A percentile compares a stretch with the other conserved stretches of the same genome.
phyloP scores from a whole-genome alignment of 2,113 vertebrate genomes.

The Archilochus colubris region DNA sequence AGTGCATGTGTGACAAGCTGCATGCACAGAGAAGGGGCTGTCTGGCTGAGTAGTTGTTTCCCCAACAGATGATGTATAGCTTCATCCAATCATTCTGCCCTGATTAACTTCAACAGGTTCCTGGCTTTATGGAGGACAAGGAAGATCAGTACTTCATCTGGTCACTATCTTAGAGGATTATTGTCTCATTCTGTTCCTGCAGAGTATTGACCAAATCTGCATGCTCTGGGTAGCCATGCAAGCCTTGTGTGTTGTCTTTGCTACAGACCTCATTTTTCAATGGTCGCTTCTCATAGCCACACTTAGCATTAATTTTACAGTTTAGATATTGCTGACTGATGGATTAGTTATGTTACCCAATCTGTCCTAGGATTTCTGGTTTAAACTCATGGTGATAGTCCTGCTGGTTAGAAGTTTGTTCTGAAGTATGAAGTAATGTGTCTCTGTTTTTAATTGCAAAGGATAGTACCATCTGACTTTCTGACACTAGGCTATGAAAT shows the following conservation, averaged over 20 bases:
- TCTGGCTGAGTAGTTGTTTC: neutral
- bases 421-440: neutral
- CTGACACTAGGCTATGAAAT: neutral
- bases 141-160: neutral
- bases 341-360: neutral
- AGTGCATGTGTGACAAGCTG: rapidly evolving
- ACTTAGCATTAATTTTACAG: neutral
- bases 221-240: rapidly evolving
- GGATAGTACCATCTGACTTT: neutral
- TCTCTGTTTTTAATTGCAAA: neutral
- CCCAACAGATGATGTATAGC: neutral
- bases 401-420: neutral
- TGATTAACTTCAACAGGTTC: constrained; percentile 21
- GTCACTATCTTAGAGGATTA: neutral
- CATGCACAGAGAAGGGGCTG: neutral
- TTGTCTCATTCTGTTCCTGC: neutral
- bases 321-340: neutral
- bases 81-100: constrained; percentile 34
- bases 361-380: neutral
- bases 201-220: neutral
- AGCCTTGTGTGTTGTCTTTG: neutral
- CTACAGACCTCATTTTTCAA: neutral
- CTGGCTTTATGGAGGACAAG: neutral
- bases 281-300: neutral
- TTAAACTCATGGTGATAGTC: neutral